A percentile compares a stretch with the other conserved stretches of the same genome.
Conservation (phyloP, 1,140 invertebrate species). For the Ditylenchus dipsaci region DNA sequence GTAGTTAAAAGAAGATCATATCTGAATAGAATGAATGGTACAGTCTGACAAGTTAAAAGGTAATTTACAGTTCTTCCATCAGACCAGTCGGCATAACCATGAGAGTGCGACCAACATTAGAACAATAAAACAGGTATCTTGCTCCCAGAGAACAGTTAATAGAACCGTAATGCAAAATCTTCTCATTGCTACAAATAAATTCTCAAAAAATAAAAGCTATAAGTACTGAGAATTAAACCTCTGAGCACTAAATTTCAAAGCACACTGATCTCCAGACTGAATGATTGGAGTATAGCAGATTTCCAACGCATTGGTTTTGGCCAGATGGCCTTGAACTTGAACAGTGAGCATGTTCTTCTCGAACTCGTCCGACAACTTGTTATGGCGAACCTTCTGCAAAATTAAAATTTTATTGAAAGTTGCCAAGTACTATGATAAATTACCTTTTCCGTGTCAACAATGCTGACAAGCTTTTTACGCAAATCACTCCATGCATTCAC, state of each 20-base stretch:
- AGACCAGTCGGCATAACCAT: conserved; percentile 83
- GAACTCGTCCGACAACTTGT: conserved; percentile 86
- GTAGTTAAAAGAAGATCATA: conserved; percentile 86
- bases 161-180: conserved; percentile 85
- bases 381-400: conserved; percentile 79
- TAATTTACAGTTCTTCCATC: conserved; percentile 65
- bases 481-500: conserved; percentile 91
- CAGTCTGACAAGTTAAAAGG: too few species aligned
- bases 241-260: conserved; percentile 86
- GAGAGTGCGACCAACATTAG: conserved; percentile 94
- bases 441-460: conserved; percentile 89
- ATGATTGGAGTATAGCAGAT: conserved; percentile 98
- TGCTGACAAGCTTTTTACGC: conserved; percentile 95
- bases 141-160: conserved; percentile 90
- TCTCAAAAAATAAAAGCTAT: conserved; percentile 28
- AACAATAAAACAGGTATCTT: conserved; percentile 94
- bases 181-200: conserved; percentile 76
- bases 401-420: not conserved
- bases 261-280: conserved; percentile 94
- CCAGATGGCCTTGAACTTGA: conserved; percentile 82
- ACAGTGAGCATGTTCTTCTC: conserved; percentile 77
- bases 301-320: conserved; percentile 79
- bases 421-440: conserved; percentile 9
- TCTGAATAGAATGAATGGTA: conserved; percentile 14
- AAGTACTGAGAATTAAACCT: conserved; percentile 45